A percentile compares a stretch with the other conserved stretches of the same genome.
These are phyloP conservation scores for Amblyraja radiata DNA, from an alignment of 2,797 vertebrate species.

Conservation along the genomic window DNA sequence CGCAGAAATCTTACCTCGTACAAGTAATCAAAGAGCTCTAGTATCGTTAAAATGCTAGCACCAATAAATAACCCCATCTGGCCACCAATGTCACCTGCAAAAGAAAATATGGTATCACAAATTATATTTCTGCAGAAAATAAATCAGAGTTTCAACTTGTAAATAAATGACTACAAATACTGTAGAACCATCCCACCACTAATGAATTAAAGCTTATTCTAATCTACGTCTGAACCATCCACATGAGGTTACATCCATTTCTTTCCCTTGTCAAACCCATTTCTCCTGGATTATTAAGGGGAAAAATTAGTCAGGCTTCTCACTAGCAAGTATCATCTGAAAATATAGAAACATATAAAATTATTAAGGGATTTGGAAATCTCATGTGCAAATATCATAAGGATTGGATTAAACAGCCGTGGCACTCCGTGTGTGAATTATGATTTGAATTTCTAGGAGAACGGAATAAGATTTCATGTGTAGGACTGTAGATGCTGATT, in stretches of 20 bases:
- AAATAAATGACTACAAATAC: not conserved
- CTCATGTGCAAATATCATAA: not conserved
- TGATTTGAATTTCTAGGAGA: not conserved
- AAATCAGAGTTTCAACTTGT: not conserved
- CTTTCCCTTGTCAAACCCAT: not conserved
- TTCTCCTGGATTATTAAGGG: not conserved
- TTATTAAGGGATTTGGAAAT: not conserved
- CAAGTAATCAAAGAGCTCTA: slow-evolving; percentile 94
- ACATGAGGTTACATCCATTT: not conserved
- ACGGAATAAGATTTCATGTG: no score
- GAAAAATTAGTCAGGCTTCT: not conserved
- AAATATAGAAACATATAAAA: no score
- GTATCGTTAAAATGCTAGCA: slow-evolving; percentile 92
- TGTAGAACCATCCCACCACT: not conserved
- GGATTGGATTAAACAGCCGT: not conserved
- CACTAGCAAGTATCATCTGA: not conserved
- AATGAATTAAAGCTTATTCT: not conserved
- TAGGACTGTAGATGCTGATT: no score
- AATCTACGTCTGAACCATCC: not conserved
- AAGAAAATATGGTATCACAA: not conserved
- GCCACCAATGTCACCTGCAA: slow-evolving; percentile 85
- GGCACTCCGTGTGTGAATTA: not conserved
- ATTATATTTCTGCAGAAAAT: not conserved
- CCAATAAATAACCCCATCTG: slow-evolving; percentile 96
- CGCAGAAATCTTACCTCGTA: slow-evolving; percentile 75